Base-by-base conservation (phyloP, 2,797 vertebrate species). In the Pipistrellus kuhlii region DNA sequence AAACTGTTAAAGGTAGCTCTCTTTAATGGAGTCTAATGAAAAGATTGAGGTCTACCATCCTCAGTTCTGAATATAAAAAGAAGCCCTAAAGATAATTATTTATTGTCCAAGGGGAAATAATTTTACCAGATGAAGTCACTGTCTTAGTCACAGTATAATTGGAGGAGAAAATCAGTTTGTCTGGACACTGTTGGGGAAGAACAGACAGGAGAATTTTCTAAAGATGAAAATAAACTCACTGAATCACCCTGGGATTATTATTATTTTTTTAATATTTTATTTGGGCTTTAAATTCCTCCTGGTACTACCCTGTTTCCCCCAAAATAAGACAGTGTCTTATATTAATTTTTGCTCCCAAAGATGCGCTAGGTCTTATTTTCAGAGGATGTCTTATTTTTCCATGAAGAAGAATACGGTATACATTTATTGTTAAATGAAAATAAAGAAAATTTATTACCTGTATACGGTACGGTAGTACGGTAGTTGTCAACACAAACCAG, bases 171-270 rank as follows among this genome's bases (percentile, higher is more conserved):
- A 55, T 78, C n/a, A 75, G 2, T 91, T 85, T 84, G 17, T 83
- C n/a, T 69, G 44, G 17, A 72, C 6, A 62, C 4, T 0, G 20
- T 73, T 2, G 21, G 44, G 11, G n/a, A 83, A 88, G 57, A 86
- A 95, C 1, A 91, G 21, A 18, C 20, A 91, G 48, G 23, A 93
- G 23, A 11, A 10, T 90, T 94, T 71, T 93, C 84, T 76, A 87
- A 89, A 46, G 38, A 62, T 85, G 4, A 92, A 96, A 89, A 46
- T 68, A 93, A 83, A 89, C 14, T 30, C 14, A 59, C 11, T 32
- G 8, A 68, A 20, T 80, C 6, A 69, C 73, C 68, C 21, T 89
- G n/a, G 27, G 21, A 12, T 13, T 84, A 85, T 73, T 38, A 38
- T 38, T 38, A 5, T 38, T 38, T 38, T 44, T 44, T 66, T 38